Base-by-base conservation (phyloP, 2,797 vertebrate species). In the Eptatretus atami region DNA sequence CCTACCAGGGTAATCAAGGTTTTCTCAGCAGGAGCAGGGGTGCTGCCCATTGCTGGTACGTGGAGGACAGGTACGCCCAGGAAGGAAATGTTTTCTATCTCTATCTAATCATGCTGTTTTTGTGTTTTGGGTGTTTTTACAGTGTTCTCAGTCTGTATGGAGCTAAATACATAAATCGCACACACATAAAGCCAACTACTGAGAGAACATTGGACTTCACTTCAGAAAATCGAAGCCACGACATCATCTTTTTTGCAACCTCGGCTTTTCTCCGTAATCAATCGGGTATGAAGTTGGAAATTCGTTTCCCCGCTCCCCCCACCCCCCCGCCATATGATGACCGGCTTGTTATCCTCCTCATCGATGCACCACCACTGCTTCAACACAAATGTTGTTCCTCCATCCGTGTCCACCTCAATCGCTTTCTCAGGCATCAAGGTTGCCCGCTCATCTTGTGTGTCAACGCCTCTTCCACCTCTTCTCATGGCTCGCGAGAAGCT, bases 41-140 rank as follows among this genome's bases (percentile, higher is more conserved):
- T 83, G 65, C 94, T 98, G 92, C n/a, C n/a, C 92, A 0, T 84
- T 86, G 1, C 75, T 98, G 25, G 85, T 98, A 70, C 76, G 87
- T 75, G 90, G 90, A 64, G 84, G 86, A 5, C 92, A 92, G 83
- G 88, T 95, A 64, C 74, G 77, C 64, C 44, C 31, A 12, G n/a
- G 15, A 2, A 13, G 4, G 2, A n/a, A n/a, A n/a, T 52, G 53
- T 19, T 44, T 52, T 14, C 61, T 9, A 11, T 12, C 6, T 14
- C 53, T 19, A 19, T 19, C 19, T 19, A 19, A 19, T 19, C 19
- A 19, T 19, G 19, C 19, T 44, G 31, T 8, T 8, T 8, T 44
- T 44, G 4, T 44, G 31, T 8, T 44, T 2, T 44, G 31, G 4
- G 31, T 44, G 31, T n/a, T n/a, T 8, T 44, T 44, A 44, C 31